Base-by-base conservation (phyloP, 2,113 vertebrate species). In the Cynocephalus volans region DNA sequence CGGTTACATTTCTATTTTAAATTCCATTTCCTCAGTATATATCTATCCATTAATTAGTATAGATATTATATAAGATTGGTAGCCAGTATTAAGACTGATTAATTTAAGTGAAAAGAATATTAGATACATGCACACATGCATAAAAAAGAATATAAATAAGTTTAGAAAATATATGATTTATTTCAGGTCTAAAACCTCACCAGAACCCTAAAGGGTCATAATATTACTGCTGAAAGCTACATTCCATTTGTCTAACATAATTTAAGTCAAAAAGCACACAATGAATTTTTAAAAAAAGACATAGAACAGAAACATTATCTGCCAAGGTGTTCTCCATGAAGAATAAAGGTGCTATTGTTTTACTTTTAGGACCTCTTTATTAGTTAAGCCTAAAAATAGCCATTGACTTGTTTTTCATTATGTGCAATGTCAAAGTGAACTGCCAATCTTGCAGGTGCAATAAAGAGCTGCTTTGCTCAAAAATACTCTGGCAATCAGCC, bases 331-430 rank as follows among this genome's bases (percentile, higher is more conserved):
- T 90, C 48, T 87, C 41, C 79, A 84, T 64, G 58, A 73, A 77
- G 75, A 45, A 81, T 67, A 79, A 90, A 60, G 8, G 23, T 92
- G 12, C 26, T 60, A 56, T 88, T 94, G 70, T 90, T 97, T 97
- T 72, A 76, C 73, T 58, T 56, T 36, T 31, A 69, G 41, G 69
- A 72, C n/a, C 14, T 95, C 60, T 97, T 90, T 96, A 97, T 97
- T 97, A 97, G 60, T 60, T 87, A 91, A 94, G 77, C 33, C 96
- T 97, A 97, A 98, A 98, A 97, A 96, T 97, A 98, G 75, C 52
- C 69, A 72, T 10, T 72, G 88, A 52, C 79, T 95, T 97, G 83
- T 94, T 97, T 96, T 97, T 94, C 89, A 95, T 97, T 94, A 83
- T 95, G 93, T 89, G 82, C 58, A 72, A 87, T 97, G 96, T 95